Conservation (phyloP, 2,113 vertebrate genomes). For the Platysteira castanea region DNA sequence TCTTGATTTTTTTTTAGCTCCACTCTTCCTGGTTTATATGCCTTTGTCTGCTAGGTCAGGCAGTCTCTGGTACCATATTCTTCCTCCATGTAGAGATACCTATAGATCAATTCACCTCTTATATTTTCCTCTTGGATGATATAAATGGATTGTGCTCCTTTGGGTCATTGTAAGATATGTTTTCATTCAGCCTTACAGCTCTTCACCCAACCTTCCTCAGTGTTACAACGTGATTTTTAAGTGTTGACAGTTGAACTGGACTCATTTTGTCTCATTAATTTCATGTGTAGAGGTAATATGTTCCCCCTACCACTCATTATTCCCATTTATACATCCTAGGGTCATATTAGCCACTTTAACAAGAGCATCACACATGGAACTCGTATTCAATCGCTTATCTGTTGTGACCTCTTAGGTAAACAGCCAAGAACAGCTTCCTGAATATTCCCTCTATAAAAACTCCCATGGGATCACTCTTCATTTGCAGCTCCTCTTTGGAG, state of each 20-base stretch:
- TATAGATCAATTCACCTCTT: background rate
- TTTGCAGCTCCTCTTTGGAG: slow-evolving; percentile 16
- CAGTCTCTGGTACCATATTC: background rate
- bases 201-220: background rate
- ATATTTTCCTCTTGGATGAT: background rate
- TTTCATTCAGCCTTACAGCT: background rate
- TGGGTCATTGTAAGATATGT: background rate
- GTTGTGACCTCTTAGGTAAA: background rate
- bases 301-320: background rate
- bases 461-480: background rate
- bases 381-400: background rate
- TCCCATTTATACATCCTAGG: background rate
- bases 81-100: background rate
- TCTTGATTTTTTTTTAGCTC: background rate
- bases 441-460: background rate
- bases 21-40: background rate
- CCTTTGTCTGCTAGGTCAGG: background rate
- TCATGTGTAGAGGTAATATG: background rate
- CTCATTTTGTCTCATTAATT: background rate
- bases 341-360: background rate
- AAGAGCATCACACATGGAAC: background rate
- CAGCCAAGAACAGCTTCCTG: slow-evolving; percentile 16
- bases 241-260: background rate
- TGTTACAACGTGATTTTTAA: background rate
- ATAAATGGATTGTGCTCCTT: background rate